Evolutionary conservation across 2,888 invertebrate genomes (phyloP), one percentile per base, ranked within the genome.

Genomic region (Drosophila eohydei): DNA sequence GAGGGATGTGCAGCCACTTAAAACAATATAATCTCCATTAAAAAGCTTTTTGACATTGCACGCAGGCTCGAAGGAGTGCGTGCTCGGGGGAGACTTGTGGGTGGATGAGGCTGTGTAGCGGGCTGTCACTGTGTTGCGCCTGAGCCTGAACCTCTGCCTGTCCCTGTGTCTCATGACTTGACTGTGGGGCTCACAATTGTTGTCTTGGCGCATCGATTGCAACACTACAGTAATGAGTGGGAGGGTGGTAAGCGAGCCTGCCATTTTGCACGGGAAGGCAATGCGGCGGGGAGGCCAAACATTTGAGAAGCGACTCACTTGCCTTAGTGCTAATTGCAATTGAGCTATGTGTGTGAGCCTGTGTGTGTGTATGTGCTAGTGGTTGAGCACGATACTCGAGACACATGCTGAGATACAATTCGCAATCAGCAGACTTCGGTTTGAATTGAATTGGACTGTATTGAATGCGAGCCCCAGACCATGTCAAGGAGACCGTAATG

Each of bases 21-120:
- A 81, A 86, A 90, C 90, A 89, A 89, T 90, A 90, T 90, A 90
- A 90, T 90, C 90, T 83, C 80, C 89, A 89, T 90, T 90, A 84
- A 90, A 90, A 89, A 84, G 89, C 87, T 84, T 90, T 87, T 83
- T 88, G 87, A 87, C 90, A 88, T 90, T 78, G 83, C 86, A 61
- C 57, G 43, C 54, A 51, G 52, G 41, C 26, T 9, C 40, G 1
- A 38, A 41, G 30, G 16, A 60, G 36, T 16, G 30, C 44, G 14
- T 57, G 30, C 44, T 40, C 54, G 6, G 30, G 40, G 58, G 52
- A n/a, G 43, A 4, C 8, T 3, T 9, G 7, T n/a, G 21, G 28
- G 0, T 4, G 14, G 44, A 7, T 2, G 43, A 32, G 11, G 26
- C 21, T 26, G n/a, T 34, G n/a, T 2, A 21, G 36, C 26, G 21